Percentiles rank a stretch among this genome's conserved stretches.
Evolutionary conservation across 2,113 vertebrate genomes (phyloP).

Genomic region (Dolichotis patagonum): DNA sequence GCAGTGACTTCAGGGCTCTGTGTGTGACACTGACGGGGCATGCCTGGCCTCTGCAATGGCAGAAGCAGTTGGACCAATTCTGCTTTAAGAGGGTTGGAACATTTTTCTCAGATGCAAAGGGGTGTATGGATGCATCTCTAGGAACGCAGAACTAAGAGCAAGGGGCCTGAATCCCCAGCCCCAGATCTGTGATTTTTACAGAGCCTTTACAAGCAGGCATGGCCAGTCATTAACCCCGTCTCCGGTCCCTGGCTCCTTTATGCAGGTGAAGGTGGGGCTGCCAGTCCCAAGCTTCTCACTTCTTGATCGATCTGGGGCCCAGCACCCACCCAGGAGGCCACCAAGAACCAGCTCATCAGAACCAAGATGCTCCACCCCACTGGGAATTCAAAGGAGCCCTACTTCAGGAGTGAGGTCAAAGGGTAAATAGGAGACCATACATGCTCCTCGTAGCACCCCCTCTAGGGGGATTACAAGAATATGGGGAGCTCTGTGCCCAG

Average conservation of each 20-base stretch:
- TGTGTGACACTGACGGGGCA: neutral
- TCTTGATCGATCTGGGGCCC: neutral
- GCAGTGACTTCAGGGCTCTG: neutral
- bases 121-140: neutral
- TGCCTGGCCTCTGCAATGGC: neutral
- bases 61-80: neutral
- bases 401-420: neutral
- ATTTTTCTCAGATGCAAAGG: neutral
- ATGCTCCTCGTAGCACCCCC: neutral
- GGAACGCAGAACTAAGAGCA: neutral
- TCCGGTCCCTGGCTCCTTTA: neutral
- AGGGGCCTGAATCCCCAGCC: neutral
- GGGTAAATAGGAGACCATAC: neutral
- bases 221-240: neutral
- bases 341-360: neutral
- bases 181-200: neutral
- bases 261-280: neutral
- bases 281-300: neutral
- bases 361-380: neutral
- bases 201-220: neutral
- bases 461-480: neutral
- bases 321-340: neutral
- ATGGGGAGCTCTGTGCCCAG: neutral
- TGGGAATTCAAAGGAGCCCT: neutral
- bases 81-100: neutral